phyloP scores from a whole-genome alignment of 2,113 vertebrate species.

The Otis tarda region DNA sequence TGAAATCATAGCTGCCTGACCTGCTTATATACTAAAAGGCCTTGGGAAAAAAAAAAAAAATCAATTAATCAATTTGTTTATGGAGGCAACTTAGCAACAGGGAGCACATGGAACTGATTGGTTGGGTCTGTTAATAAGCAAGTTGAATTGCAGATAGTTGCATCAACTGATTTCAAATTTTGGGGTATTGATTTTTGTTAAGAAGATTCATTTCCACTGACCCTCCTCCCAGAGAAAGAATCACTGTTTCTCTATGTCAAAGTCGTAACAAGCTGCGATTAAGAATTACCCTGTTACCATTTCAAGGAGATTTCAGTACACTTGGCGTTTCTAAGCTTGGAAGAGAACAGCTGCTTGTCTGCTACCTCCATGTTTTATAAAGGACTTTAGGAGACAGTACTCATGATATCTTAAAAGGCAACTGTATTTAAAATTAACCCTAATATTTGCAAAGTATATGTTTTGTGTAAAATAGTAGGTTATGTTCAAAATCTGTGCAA shows the following conservation, averaged over 20 bases:
- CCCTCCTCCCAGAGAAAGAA: slow-evolving; percentile 52
- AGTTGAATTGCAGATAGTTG: slow-evolving; percentile 66
- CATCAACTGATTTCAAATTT: slow-evolving; percentile 72
- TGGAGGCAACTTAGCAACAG: slow-evolving; percentile 71
- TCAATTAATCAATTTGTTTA: slow-evolving; percentile 78
- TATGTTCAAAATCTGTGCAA: background rate
- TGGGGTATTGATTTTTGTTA: slow-evolving; percentile 73
- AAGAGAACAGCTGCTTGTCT: background rate
- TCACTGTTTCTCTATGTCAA: slow-evolving; percentile 13
- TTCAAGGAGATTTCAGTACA: slow-evolving; percentile 21
- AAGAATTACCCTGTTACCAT: background rate
- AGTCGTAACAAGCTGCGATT: background rate
- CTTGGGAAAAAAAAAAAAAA: slow-evolving; percentile 14
- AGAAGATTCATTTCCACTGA: slow-evolving; percentile 57
- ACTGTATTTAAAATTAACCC: background rate
- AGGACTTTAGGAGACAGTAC: background rate
- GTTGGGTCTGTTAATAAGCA: slow-evolving; percentile 63
- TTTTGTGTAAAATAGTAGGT: background rate
- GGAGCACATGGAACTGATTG: slow-evolving; percentile 34
- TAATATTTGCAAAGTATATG: background rate
- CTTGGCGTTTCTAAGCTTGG: background rate
- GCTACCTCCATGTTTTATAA: background rate
- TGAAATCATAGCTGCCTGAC: slow-evolving; percentile 73
- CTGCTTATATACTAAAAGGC: slow-evolving; percentile 60
- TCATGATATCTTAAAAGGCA: background rate